Percentiles rank a stretch among this genome's conserved stretches.
Evolutionary conservation across 2,113 vertebrate genomes (phyloP).

Genomic region (Oncorhynchus kisutch): DNA sequence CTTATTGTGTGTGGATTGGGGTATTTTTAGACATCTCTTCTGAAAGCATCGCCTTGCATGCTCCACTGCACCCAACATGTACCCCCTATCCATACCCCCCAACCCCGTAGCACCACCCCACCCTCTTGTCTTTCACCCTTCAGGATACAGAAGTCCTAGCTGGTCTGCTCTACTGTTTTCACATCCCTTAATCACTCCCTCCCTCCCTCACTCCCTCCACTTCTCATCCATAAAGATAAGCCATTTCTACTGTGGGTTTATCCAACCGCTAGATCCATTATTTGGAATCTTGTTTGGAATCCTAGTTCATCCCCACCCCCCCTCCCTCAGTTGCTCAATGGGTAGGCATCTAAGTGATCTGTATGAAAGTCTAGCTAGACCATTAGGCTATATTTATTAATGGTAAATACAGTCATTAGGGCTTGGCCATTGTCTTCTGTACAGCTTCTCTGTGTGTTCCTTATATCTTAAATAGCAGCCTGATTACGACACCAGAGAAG

Average conservation of each 20-base stretch:
- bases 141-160: background rate
- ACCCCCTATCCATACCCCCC: background rate
- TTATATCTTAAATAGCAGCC: background rate
- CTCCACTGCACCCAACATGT: background rate
- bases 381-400: background rate
- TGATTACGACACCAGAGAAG: background rate
- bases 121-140: conserved; percentile 15
- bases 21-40: background rate
- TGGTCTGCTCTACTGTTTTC: background rate
- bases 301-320: background rate
- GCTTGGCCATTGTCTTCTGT: background rate
- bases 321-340: no score
- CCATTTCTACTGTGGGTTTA: background rate
- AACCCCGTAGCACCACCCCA: conserved; percentile 9
- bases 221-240: conserved; percentile 11
- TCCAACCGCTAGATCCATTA: background rate
- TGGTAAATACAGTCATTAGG: background rate
- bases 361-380: background rate
- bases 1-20: no score
- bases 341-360: background rate
- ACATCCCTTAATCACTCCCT: background rate
- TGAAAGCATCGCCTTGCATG: background rate
- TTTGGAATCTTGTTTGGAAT: background rate
- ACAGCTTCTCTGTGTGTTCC: background rate
- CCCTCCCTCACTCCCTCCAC: background rate